Conservation (phyloP, 2,113 vertebrate genomes). For the Athene cunicularia region DNA sequence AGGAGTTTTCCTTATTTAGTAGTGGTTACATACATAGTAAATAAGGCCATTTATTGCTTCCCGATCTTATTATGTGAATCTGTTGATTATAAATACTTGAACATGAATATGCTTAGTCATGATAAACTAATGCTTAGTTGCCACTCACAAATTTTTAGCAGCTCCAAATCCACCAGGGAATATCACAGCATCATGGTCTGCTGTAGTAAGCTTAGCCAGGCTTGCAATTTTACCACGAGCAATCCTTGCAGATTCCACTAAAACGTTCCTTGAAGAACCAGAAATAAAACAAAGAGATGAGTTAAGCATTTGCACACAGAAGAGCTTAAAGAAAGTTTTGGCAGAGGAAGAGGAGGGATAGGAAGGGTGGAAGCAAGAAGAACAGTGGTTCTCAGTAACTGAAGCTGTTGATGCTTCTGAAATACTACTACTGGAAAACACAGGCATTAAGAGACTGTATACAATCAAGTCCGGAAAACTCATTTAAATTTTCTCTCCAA, state of each 20-base stretch:
- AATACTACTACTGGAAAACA: neutral
- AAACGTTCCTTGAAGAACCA: constrained; percentile 80
- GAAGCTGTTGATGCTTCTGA: neutral
- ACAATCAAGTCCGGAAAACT: neutral
- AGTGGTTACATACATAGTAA: neutral
- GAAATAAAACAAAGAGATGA: neutral
- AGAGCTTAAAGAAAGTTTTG: neutral
- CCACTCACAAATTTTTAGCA: constrained; percentile 90
- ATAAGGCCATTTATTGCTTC: neutral
- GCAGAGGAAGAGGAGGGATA: neutral
- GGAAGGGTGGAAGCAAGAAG: neutral
- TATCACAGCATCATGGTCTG: constrained; percentile 86
- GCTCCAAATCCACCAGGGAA: constrained; percentile 95
- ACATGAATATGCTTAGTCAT: neutral
- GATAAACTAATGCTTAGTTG: neutral
- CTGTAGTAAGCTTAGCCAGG: constrained; percentile 78
- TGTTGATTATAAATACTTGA: neutral
- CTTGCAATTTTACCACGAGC: constrained; percentile 89
- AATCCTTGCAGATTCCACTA: constrained; percentile 92
- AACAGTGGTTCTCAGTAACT: neutral
- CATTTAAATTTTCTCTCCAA: neutral
- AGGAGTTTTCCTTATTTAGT: neutral
- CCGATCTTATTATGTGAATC: neutral
- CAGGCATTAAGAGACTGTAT: neutral
- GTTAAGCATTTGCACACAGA: neutral